These are phyloP conservation scores for Allolobophora icterica DNA, from an alignment of 2,888 invertebrate genomes.

Conservation along the genomic window DNA sequence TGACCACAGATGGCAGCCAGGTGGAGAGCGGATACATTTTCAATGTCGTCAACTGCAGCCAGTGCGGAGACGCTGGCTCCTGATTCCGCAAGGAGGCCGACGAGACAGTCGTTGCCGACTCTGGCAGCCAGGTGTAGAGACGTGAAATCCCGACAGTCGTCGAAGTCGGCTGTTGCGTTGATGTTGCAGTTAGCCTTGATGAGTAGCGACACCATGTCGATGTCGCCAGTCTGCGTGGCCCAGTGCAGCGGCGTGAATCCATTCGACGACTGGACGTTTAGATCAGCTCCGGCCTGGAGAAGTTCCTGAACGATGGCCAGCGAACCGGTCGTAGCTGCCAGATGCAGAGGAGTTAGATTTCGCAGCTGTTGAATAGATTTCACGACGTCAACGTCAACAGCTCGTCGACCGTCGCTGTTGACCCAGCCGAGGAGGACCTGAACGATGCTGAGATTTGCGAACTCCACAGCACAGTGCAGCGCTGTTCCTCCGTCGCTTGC, in stretches of 20 bases:
- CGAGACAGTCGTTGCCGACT: constrained; percentile 41
- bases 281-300: constrained; percentile 41
- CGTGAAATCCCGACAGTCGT: constrained; percentile 44
- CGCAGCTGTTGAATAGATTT: constrained; percentile 47
- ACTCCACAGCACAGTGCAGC: constrained; percentile 49
- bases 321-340: constrained; percentile 44
- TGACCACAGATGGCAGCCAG: constrained; percentile 47
- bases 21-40: constrained; percentile 47
- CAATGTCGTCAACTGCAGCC: constrained; percentile 43
- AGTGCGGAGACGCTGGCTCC: constrained; percentile 31
- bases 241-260: constrained; percentile 34
- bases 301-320: constrained; percentile 41
- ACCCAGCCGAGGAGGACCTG: constrained; percentile 30
- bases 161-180: constrained; percentile 42
- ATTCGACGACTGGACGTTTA: neutral
- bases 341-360: constrained; percentile 47
- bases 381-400: constrained; percentile 36
- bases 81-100: constrained; percentile 38
- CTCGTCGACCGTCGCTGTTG: neutral
- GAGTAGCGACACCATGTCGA: constrained; percentile 32
- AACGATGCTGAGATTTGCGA: constrained; percentile 45
- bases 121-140: constrained; percentile 46
- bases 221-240: constrained; percentile 33
- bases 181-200: constrained; percentile 37
- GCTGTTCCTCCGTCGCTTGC: constrained; percentile 50